phyloP scores from a whole-genome alignment of 2,888 invertebrate species.

The Eurois occulta region DNA sequence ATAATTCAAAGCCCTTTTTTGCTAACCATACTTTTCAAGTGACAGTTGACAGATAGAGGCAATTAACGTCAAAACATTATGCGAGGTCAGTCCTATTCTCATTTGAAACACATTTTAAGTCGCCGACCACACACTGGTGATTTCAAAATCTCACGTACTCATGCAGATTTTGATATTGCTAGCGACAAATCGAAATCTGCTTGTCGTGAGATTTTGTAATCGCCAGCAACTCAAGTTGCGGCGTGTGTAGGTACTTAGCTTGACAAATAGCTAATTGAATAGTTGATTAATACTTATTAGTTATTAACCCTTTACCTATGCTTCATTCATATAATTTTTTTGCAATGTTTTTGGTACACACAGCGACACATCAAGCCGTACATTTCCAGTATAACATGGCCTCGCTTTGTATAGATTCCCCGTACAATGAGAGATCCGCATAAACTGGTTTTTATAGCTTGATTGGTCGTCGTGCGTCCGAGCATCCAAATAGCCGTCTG shows the following conservation, averaged over 20 bases:
- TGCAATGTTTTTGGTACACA: neutral
- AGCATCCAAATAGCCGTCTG: neutral
- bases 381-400: neutral
- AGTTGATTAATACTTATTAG: neutral
- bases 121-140: neutral
- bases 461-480: neutral
- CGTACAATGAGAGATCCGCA: neutral
- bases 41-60: neutral
- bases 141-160: neutral
- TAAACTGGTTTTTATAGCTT: neutral
- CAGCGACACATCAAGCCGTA: neutral
- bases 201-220: neutral
- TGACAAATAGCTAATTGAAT: neutral
- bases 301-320: neutral
- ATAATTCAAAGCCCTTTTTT: too few relatives aligned
- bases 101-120: neutral
- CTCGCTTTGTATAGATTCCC: neutral
- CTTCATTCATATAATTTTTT: neutral
- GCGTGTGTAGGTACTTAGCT: neutral
- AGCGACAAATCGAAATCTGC: neutral
- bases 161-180: neutral
- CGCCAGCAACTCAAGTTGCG: neutral
- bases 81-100: neutral
- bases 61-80: neutral
- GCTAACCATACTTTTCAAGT: neutral